These are phyloP conservation scores for Ectropis crepuscularia DNA, from an alignment of 2,888 invertebrate genomes.

Conservation along the genomic window DNA sequence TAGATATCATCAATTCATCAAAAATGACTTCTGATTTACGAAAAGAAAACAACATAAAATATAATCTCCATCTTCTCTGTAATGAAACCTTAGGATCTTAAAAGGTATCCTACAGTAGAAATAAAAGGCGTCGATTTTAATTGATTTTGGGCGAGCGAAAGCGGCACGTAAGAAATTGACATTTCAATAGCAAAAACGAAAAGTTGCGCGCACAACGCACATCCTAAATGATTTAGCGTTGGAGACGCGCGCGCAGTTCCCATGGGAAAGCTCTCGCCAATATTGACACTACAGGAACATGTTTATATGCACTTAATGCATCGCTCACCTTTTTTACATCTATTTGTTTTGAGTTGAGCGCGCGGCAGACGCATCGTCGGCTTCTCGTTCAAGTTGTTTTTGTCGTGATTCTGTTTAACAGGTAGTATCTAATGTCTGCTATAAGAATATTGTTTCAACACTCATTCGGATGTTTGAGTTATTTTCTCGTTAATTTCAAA, in stretches of 20 bases:
- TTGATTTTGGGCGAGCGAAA: conserved; percentile 61
- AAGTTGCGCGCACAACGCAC: conserved; percentile 60
- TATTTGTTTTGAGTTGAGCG: conserved; percentile 74
- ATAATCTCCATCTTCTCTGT: no score
- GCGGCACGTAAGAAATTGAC: conserved; percentile 65
- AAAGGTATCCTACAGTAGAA: conserved; percentile 33
- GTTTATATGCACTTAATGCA: conserved; percentile 85
- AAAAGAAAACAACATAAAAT: no score
- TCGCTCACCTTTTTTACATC: conserved; percentile 81
- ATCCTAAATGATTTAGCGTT: conserved; percentile 77
- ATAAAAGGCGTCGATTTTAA: conserved; percentile 55
- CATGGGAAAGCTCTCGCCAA: conserved; percentile 82
- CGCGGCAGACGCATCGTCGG: conserved; percentile 79
- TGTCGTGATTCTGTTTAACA: conserved; percentile 78
- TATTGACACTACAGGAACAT: conserved; percentile 83
- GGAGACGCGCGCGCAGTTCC: conserved; percentile 65
- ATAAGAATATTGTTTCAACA: conserved; percentile 62
- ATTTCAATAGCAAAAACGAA: conserved; percentile 80
- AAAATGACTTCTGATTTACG: no score
- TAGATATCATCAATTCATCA: no score
- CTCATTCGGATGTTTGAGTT: conserved; percentile 31
- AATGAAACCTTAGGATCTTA: background rate
- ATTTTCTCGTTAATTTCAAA: background rate
- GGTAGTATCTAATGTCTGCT: conserved; percentile 71
- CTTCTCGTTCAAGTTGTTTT: conserved; percentile 75